Evolutionary conservation across 2,888 invertebrate species (phyloP), one percentile per base, ranked within the genome.

Genomic region (Brachynemurus nebulosus): DNA sequence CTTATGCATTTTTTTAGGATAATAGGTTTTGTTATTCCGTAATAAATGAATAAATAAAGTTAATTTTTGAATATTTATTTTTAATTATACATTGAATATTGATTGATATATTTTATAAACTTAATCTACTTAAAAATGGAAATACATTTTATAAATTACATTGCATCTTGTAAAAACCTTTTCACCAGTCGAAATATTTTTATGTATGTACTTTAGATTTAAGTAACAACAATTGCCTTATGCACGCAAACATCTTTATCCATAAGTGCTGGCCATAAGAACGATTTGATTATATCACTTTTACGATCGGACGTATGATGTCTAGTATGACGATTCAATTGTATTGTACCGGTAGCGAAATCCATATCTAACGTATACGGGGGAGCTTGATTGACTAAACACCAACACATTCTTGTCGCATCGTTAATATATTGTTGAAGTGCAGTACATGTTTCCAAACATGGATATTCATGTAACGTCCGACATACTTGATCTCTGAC

Each of bases 381-480:
- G 4, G 76, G 74, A 33, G 71, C 76, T 60, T 86, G 85, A 56
- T 86, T 82, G 43, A 80, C 76, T 57, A 91, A 68, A 48, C 78
- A 76, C 93, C 93, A 95, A 3, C 90, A 85, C n/a, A 89, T 72
- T 47, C 84, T 73, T 34, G 90, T 86, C 48, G 88, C 83, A 33
- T 84, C 81, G 21, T 79, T 72, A 42, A 89, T 83, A 61, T 89
- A 90, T 53, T 79, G 77, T 55, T 80, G 75, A 45, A 95, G 71
- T 20, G 84, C 80, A 1, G 72, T 71, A 60, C 90, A 92, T 1
- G 73, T 67, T 52, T 81, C 81, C 56, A 96, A 70, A 61, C 89
- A 86, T 23, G 91, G 89, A 66, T 93, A 96, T 68, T 95, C 95
- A 58, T 88, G 89, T 14, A 96, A 71, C 0, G 93, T 93, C 51